A percentile compares a stretch with the other conserved stretches of the same genome.
These are phyloP conservation scores for Drosophila nigritarsus DNA, from an alignment of 2,888 invertebrate genomes.

Conservation along the genomic window DNA sequence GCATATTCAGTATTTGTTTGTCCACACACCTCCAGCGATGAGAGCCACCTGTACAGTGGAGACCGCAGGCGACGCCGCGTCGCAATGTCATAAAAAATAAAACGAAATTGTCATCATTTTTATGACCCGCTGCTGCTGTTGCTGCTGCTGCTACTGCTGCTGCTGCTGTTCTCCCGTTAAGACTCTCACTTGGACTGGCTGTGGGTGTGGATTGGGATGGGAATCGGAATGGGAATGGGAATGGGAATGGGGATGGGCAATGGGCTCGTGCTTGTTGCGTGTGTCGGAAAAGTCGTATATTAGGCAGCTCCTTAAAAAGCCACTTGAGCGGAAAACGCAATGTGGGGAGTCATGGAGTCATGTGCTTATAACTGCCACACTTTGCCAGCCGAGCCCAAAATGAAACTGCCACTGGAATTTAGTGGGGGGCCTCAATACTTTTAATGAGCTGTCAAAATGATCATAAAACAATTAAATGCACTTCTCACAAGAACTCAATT, in stretches of 20 bases:
- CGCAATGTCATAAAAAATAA: conserved; percentile 71
- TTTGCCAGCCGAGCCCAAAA: conserved; percentile 6
- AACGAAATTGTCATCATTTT: conserved; percentile 78
- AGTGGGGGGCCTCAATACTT: conserved; percentile 41
- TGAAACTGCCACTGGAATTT: conserved; percentile 40
- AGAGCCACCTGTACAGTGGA: conserved; percentile 52
- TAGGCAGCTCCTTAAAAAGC: conserved; percentile 73
- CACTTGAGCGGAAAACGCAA: conserved; percentile 60
- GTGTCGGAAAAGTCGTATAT: conserved; percentile 74
- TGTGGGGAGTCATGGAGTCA: conserved; percentile 5
- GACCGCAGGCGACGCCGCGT: conserved; percentile 63
- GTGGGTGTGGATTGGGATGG: background rate
- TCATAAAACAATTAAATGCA: conserved; percentile 81
- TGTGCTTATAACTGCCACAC: conserved; percentile 1
- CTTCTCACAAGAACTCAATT: conserved; percentile 46
- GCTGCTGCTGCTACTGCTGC: conserved; percentile 42
- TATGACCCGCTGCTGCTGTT: conserved; percentile 65
- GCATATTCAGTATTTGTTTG: conserved; percentile 31
- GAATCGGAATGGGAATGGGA: background rate
- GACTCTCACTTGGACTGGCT: conserved; percentile 13
- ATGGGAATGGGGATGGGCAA: background rate
- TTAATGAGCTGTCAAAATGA: conserved; percentile 77
- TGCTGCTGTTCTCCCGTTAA: conserved; percentile 54
- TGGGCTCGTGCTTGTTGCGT: conserved; percentile 53
- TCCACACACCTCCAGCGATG: conserved; percentile 7